A percentile compares a stretch with the other conserved stretches of the same genome.
Evolutionary conservation across 2,113 vertebrate species (phyloP).

Genomic region (Tinamus guttatus): DNA sequence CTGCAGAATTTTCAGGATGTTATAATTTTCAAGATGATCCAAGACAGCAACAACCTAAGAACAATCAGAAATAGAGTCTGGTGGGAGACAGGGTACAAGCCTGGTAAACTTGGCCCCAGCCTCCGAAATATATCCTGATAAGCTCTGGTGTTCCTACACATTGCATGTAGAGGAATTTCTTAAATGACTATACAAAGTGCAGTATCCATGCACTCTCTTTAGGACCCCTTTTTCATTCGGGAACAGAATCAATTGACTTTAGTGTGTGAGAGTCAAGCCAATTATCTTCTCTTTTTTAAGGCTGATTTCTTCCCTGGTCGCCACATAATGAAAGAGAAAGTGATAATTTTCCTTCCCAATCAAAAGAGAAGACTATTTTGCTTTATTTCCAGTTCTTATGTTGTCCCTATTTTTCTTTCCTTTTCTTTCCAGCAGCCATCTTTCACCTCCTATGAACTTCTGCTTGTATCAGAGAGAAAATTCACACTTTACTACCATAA

Average conservation of each 20-base stretch:
- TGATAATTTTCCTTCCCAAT: neutral
- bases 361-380: neutral
- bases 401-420: neutral
- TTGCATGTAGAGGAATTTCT: neutral
- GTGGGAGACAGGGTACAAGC: neutral
- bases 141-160: accelerated
- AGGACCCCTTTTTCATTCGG: neutral
- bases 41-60: neutral
- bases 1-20: neutral
- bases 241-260: neutral
- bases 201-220: neutral
- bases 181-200: neutral
- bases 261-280: neutral
- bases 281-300: neutral
- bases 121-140: neutral
- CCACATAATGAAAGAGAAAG: neutral
- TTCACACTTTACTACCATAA: neutral
- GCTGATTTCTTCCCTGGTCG: neutral
- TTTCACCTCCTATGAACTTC: neutral
- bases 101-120: neutral
- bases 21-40: neutral
- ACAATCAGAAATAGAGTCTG: neutral
- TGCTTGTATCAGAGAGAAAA: neutral
- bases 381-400: neutral
- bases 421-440: neutral